Base-by-base conservation (phyloP, 2,888 invertebrate species). In the Metalampra italica region DNA sequence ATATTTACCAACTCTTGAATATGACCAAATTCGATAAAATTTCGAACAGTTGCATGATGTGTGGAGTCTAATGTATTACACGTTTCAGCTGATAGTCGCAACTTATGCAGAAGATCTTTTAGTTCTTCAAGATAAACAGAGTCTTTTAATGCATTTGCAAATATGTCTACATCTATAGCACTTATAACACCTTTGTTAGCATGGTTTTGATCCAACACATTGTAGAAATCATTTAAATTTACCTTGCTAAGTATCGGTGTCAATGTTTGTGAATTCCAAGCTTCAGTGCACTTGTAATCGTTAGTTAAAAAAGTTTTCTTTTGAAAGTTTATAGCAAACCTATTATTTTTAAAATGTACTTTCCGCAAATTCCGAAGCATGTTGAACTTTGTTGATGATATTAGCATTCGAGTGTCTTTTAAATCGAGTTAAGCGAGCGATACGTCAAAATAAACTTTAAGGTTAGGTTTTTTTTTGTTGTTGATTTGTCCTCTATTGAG, bases 131-230 rank as follows among this genome's bases (percentile, higher is more conserved):
- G 68, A 62, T 93, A 91, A 1, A 66, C 70, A 0, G 87, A 73
- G 46, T 92, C 90, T 39, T 79, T 86, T 5, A 94, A 70, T 15
- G 91, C 91, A 80, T 96, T 95, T 0, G 93, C 93, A 76, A 95
- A 95, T 61, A 97, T 90, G 71, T 97, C 97, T 8, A 97, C 91
- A 77, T 97, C 97, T 29, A 97, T 91, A 3, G 95, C 93, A 76
- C 93, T 94, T 12, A 94, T 90, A 58, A 91, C 90, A 12, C 91
- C 92, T 49, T 90, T 90, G 37, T 87, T 90, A 41, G 91, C 84
- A 67, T 91, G 93, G 57, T 91, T 92, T 61, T 92, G 92, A 50
- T 95, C 94, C 39, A 97, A 64, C 52, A 93, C 91, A 64, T 92
- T 83, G 70, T 93, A 95, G 56, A 96, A 91, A 62, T 93, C 92